Base-by-base conservation (phyloP, 2,113 vertebrate species). In the Myrmophylax atrothorax region DNA sequence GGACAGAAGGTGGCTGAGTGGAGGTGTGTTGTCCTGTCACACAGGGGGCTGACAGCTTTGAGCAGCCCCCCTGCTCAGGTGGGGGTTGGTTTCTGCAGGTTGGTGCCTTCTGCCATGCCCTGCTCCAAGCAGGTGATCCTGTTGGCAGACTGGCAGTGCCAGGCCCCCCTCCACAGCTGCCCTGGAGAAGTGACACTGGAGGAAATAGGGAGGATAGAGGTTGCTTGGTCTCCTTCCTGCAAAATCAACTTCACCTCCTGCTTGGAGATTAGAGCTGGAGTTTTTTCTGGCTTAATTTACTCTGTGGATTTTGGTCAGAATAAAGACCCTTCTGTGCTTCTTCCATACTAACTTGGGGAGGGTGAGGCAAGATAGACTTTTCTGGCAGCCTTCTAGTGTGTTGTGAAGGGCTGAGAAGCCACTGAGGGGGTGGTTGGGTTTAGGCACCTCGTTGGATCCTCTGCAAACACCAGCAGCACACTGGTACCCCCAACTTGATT, bases 401-500 rank as follows among this genome's bases (percentile, higher is more conserved):
- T 74, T 20, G 19, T 83, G 68, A 66, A 28, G 3, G 7, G 18
- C 84, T 90, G 56, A 64, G 59, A 66, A 97, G 50, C 77, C 58
- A 24, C 82, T 76, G 75, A 88, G 63, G 20, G 37, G 26, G 42
- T 62, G 55, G 47, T 50, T 91, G 3, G 55, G 11, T 77, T 82
- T 67, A 87, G 62, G 72, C 76, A 70, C 70, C 66, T 69, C 75
- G 80, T 78, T 86, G 1, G 6, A 10, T 84, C 62, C 84, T 94
- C 66, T 47, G 89, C 73, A 88, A 74, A 89, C 25, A 55, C 53
- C 94, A 96, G 72, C 56, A 91, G 73, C 93, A 94, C 84, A 72
- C 59, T 72, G 73, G 60, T 93, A 76, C 35, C 64, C 90, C 55
- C 25, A 69, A 5, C 31, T 33, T 89, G 55, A 53, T 50, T 94